A percentile compares a stretch with the other conserved stretches of the same genome.
These are phyloP conservation scores for Paramormyrops kingsleyae DNA, from an alignment of 2,113 vertebrate species.

Conservation along the genomic window DNA sequence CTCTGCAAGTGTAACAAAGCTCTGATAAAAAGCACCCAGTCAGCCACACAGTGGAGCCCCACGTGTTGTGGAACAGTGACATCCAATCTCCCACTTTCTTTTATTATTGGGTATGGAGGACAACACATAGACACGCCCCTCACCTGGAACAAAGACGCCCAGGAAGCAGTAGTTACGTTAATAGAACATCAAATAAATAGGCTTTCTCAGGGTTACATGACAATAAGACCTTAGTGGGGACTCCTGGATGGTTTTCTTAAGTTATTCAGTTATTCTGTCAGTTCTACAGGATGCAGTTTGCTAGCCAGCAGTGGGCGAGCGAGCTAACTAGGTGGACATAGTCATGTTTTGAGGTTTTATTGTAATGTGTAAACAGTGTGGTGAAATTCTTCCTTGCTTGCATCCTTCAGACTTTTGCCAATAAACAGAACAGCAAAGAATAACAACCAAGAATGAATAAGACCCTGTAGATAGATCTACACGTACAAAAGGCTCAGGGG, in stretches of 20 bases:
- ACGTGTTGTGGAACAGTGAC: neutral
- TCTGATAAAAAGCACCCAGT: neutral
- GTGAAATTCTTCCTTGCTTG: neutral
- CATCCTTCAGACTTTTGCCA: neutral
- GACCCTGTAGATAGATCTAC: neutral
- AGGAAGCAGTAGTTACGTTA: neutral
- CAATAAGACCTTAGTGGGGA: neutral
- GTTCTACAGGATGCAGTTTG: neutral
- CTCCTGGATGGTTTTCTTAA: neutral
- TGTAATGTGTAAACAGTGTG: neutral
- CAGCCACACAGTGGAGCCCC: neutral
- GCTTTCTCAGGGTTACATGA: neutral
- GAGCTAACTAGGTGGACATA: neutral
- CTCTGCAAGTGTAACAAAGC: neutral
- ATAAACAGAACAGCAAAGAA: neutral
- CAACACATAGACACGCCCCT: neutral
- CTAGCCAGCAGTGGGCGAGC: neutral
- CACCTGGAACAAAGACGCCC: neutral
- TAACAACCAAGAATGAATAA: neutral
- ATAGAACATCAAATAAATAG: neutral
- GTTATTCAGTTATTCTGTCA: neutral
- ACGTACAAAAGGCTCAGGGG: neutral
- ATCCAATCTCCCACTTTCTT: neutral
- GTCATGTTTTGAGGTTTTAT: neutral
- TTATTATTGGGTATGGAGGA: neutral